These are phyloP conservation scores for Monopterus albus DNA, from an alignment of 2,113 vertebrate genomes.

Conservation along the genomic window DNA sequence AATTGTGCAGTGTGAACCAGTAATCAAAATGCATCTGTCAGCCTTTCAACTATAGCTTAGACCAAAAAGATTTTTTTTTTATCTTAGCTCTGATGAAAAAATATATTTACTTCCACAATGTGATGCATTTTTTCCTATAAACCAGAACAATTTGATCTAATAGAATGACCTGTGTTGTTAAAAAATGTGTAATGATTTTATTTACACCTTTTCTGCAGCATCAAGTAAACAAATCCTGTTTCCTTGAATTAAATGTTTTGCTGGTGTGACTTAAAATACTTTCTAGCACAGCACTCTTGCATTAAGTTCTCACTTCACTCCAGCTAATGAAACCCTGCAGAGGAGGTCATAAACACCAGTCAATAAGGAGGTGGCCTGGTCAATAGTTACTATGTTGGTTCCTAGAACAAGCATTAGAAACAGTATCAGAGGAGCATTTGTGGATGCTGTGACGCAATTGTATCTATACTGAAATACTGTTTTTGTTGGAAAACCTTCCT, in stretches of 20 bases:
- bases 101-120: not conserved
- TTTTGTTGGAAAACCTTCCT: not conserved
- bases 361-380: constrained; percentile 25
- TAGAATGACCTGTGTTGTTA: no score
- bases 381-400: constrained; percentile 30
- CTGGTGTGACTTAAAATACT: constrained; percentile 21
- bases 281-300: not conserved
- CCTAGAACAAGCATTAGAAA: constrained; percentile 3
- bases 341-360: constrained; percentile 27
- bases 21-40: no score
- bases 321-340: constrained; percentile 36
- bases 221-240: no score
- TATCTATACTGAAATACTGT: not conserved
- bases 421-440: constrained; percentile 3
- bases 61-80: no score
- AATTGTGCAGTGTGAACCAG: no score
- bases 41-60: no score
- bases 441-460: not conserved
- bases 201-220: no score
- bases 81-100: no score
- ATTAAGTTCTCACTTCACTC: not conserved
- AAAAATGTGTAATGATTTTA: no score
- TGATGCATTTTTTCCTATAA: no score
- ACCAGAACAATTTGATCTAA: no score
- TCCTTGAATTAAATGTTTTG: constrained; percentile 4